Evolutionary conservation across 1,140 invertebrate genomes (phyloP).

Genomic region (Atopsyche davidsoni): DNA sequence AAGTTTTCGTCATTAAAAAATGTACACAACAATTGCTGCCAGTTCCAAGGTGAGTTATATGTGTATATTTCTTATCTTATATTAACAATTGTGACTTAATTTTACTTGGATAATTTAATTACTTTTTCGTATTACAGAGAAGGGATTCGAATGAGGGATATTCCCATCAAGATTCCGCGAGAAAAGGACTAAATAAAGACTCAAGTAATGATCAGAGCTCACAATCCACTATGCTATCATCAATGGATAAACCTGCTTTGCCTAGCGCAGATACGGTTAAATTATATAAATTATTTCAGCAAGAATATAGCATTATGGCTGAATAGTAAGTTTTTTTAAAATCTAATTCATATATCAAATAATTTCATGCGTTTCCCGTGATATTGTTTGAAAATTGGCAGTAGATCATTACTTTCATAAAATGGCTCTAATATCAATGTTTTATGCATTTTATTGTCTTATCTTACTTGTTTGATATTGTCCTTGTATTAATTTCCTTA

Average conservation of each 20-base stretch:
- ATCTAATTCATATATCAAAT: not conserved
- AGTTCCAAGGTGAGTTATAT: conserved; percentile 17
- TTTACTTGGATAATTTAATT: conserved; percentile 4
- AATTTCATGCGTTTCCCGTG: not conserved
- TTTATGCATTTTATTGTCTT: not conserved
- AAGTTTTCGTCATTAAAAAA: too few species aligned
- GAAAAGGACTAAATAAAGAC: conserved; percentile 8
- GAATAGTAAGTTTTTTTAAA: conserved; percentile 26
- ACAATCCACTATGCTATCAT: conserved; percentile 8
- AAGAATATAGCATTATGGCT: conserved; percentile 29
- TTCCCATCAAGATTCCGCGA: conserved; percentile 14
- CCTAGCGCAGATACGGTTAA: conserved; percentile 16
- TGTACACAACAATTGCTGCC: conserved; percentile 21
- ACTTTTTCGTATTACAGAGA: conserved; percentile 10
- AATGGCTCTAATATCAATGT: not conserved
- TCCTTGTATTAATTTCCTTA: too few species aligned
- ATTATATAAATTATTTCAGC: conserved; percentile 27
- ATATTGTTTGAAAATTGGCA: not conserved
- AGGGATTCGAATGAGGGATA: conserved; percentile 10
- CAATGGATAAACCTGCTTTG: not conserved
- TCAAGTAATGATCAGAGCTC: conserved; percentile 8
- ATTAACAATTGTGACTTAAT: conserved; percentile 1
- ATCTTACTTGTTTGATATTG: not conserved
- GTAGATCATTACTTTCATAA: not conserved
- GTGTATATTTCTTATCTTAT: conserved; percentile 3